A percentile compares a stretch with the other conserved stretches of the same genome.
Evolutionary conservation across 2,797 vertebrate genomes (phyloP).

Genomic region (Sphenopsis melanotis): DNA sequence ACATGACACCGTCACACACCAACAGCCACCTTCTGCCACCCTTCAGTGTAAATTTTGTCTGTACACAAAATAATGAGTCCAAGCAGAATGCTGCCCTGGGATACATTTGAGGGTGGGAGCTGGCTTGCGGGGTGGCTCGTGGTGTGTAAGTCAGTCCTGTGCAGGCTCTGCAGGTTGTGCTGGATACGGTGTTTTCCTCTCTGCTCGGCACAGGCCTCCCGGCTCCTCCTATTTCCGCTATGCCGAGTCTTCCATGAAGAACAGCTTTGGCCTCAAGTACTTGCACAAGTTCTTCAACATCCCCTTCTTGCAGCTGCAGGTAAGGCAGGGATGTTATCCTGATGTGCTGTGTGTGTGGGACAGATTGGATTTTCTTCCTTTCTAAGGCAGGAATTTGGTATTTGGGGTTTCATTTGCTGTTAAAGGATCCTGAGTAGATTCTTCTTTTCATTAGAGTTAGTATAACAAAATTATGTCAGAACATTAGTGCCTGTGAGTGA

Average conservation of each 20-base stretch:
- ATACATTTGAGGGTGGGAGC: not conserved
- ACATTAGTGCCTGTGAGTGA: not conserved
- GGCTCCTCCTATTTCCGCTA: constrained; percentile 97
- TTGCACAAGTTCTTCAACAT: constrained; percentile 98
- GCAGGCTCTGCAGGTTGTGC: not conserved
- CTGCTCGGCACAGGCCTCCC: constrained; percentile 78
- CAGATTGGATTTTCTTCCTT: not conserved
- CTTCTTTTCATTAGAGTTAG: not conserved
- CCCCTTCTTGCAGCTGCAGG: constrained; percentile 97
- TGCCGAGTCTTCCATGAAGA: constrained; percentile 98
- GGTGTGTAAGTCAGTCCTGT: not conserved
- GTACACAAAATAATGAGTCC: not conserved
- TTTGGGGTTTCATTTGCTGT: not conserved
- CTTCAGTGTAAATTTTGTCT: not conserved
- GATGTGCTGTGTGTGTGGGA: not conserved
- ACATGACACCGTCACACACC: not conserved
- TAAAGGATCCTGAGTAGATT: not conserved
- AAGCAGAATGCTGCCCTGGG: not conserved
- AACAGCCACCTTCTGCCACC: not conserved
- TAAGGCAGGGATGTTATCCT: constrained; percentile 42
- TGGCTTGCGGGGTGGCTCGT: not conserved
- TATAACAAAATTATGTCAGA: not conserved
- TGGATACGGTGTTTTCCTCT: not conserved
- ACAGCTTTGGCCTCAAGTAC: constrained; percentile 96
- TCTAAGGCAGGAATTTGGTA: not conserved